Percentiles rank a stretch among this genome's conserved stretches.
Conservation (phyloP, 2,113 vertebrate genomes). For the Gadus chalcogrammus region DNA sequence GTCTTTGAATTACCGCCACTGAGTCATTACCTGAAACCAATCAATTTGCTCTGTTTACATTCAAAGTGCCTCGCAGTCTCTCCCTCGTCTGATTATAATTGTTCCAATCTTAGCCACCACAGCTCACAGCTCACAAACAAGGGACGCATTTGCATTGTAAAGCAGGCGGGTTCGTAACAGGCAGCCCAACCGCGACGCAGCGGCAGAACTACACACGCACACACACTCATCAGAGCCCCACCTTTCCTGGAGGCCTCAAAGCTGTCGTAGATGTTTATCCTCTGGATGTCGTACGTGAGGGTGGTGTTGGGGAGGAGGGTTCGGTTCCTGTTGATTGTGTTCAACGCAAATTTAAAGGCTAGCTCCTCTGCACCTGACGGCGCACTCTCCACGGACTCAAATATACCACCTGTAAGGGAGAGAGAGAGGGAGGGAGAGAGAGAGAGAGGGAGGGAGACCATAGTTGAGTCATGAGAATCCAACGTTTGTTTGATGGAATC, state of each 20-base stretch:
- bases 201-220: not conserved
- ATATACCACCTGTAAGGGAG: conserved; percentile 87
- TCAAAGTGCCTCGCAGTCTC: conserved; percentile 47
- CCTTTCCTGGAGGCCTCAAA: conserved; percentile 99
- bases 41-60: conserved; percentile 64
- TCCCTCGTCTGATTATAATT: conserved; percentile 56
- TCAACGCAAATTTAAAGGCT: conserved; percentile 99
- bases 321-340: conserved; percentile 99
- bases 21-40: conserved; percentile 68
- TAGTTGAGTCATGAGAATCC: not conserved
- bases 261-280: conserved; percentile 99
- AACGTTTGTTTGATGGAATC: not conserved
- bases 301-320: conserved; percentile 98
- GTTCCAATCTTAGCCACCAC: conserved; percentile 32
- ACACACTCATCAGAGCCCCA: conserved; percentile 53
- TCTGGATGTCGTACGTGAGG: conserved; percentile 96
- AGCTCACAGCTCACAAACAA: not conserved
- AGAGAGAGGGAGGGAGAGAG: conserved; percentile 14
- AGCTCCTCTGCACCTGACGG: conserved; percentile 97
- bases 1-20: conserved; percentile 57
- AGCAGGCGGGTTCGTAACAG: conserved; percentile 10
- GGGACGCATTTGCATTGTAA: conserved; percentile 40
- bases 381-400: conserved; percentile 94
- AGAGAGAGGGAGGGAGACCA: not conserved
- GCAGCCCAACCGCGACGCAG: not conserved